These are phyloP conservation scores for Drosophila ogumai DNA, from an alignment of 1,140 invertebrate genomes.

Conservation along the genomic window DNA sequence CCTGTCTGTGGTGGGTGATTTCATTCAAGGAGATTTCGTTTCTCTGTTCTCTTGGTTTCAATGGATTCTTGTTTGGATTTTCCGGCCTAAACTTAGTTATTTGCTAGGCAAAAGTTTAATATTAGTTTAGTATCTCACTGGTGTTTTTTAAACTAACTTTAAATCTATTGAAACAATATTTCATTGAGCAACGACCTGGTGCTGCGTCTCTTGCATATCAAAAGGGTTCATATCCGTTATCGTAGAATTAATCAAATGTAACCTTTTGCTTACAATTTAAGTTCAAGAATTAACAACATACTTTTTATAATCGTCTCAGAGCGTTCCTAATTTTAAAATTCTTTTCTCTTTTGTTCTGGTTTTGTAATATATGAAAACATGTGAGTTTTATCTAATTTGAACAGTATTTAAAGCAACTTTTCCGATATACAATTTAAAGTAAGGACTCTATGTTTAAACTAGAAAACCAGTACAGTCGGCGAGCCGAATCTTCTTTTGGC, in stretches of 20 bases:
- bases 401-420: slow-evolving; percentile 39
- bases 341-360: background rate
- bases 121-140: slow-evolving; percentile 44
- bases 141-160: slow-evolving; percentile 50
- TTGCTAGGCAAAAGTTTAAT: slow-evolving; percentile 55
- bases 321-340: slow-evolving; percentile 9
- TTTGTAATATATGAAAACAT: slow-evolving; percentile 32
- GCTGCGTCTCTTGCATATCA: slow-evolving; percentile 15
- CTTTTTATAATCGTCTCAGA: slow-evolving; percentile 10
- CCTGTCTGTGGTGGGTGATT: slow-evolving; percentile 52
- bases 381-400: slow-evolving; percentile 27
- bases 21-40: slow-evolving; percentile 11
- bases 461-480: slow-evolving; percentile 35
- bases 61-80: slow-evolving; percentile 21
- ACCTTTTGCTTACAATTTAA: slow-evolving; percentile 25
- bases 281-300: slow-evolving; percentile 34
- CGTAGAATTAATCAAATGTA: slow-evolving; percentile 20
- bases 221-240: slow-evolving; percentile 15
- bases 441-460: slow-evolving; percentile 18
- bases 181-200: slow-evolving; percentile 16
- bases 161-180: slow-evolving; percentile 49
- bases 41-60: slow-evolving; percentile 1
- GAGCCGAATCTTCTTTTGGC: slow-evolving; percentile 25
- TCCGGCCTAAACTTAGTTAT: slow-evolving; percentile 46
- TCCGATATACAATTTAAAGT: slow-evolving; percentile 29